Base-by-base conservation (phyloP, 2,797 vertebrate species). In the Picus viridis region DNA sequence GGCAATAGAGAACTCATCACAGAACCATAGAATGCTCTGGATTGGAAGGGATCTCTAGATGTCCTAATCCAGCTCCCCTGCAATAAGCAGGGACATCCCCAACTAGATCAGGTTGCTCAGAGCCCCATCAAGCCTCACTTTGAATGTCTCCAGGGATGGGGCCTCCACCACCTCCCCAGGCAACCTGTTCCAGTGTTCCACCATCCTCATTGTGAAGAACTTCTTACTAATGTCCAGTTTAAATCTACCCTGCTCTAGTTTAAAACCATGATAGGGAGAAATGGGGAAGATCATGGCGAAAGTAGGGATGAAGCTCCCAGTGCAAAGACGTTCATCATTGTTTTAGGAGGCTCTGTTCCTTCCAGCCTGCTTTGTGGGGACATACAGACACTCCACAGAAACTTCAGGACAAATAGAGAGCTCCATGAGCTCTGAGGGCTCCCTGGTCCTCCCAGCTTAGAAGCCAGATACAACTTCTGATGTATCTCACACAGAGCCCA, bases 291-390 rank as follows among this genome's bases (percentile, higher is more conserved):
- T 10, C 0, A 2, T 36, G 27, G 7, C 30, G 41, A 59, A 65
- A 45, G 41, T 27, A 32, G 14, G 27, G n/a, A 58, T 54, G 57
- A 58, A 67, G 36, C 10, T 79, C 26, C 17, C 23, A 1, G 1
- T 4, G 5, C 1, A 1, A 65, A 13, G 56, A 26, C 12, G 51
- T 10, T 57, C 54, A 36, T 15, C 26, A 6, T 26, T 0, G 0
- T 58, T 58, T 75, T n/a, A 47, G 63, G 54, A 82, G 54, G 41
- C 41, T 70, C 41, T n/a, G 4, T 14, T 8, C 20, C 7, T 19
- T 59, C 22, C 45, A 49, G 29, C 59, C 75, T 58, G 49, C 58
- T 72, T 49, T 10, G 4, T 8, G 22, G 23, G 49, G 20, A 30
- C 30, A 45, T 0, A 1, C 13, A 22, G 3, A 8, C 34, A 18